Base-by-base conservation (phyloP, 92 coral and sea anemone species). In the Palythoa grandis region DNA sequence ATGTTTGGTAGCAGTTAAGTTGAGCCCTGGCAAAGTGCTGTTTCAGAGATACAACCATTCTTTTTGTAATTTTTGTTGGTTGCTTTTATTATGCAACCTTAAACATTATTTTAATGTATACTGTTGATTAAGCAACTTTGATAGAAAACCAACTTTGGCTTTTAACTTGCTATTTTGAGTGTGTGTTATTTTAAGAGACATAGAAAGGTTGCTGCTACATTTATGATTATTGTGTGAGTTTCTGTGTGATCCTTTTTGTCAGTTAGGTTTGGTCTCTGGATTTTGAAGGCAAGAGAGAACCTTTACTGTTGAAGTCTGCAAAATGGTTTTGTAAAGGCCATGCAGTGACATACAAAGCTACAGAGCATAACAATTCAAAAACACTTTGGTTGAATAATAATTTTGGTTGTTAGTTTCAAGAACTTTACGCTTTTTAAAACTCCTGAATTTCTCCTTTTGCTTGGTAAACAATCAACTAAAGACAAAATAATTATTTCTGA, bases 311-410 rank as follows among this genome's bases (percentile, higher is more conserved):
- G 9, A 63, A 65, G 83, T 80, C 66, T 80, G 58, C 72, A 39
- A 20, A 43, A 79, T 39, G 40, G 85, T 80, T 67, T 66, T 56
- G 75, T 67, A 80, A 65, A 65, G 11, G 47, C 74, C 65, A 80
- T 54, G 57, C 50, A 25, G 16, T 29, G 74, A 54, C 48, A 76
- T 80, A 80, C 85, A 80, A 80, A 80, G 85, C 85, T 80, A 80
- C 85, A 80, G 85, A 80, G 74, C 75, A 20, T 63, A 11, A 25
- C 54, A 14, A 24, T 58, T 15, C 25, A 14, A 39, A 8, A 23
- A 58, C 54, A 8, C 11, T 78, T 20, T 57, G 35, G 0, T 20
- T 20, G 58, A 48, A 11, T 11, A 72, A 72, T 8, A 43, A 43
- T 43, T 43, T 43, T 43, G 52, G 40, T 40, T 16, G 25, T 5